These are phyloP conservation scores for Diarsia mendica DNA, from an alignment of 2,888 invertebrate species.

Conservation along the genomic window DNA sequence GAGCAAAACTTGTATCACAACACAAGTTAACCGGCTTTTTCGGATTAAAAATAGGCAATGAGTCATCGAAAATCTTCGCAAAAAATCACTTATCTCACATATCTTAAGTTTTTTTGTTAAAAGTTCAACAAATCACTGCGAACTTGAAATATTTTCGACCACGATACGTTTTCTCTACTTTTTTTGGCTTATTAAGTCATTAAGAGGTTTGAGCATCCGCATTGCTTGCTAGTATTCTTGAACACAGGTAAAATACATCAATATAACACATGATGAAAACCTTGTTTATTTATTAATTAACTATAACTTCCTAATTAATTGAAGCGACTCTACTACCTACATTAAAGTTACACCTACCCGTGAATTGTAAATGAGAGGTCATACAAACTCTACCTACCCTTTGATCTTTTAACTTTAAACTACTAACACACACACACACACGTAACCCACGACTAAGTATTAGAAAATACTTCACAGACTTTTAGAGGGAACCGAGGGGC, in stretches of 20 bases:
- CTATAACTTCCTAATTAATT: not conserved
- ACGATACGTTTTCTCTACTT: not conserved
- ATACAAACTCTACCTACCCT: constrained; percentile 8
- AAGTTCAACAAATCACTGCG: not conserved
- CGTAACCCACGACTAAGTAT: no score
- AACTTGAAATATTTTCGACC: not conserved
- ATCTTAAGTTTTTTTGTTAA: not conserved
- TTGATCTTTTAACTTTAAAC: constrained; percentile 16
- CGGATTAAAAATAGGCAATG: constrained; percentile 15
- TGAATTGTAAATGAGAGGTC: constrained; percentile 7
- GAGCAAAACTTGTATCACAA: constrained; percentile 11
- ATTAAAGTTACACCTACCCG: not conserved
- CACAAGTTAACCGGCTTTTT: not conserved
- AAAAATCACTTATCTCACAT: not conserved
- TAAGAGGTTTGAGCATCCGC: not conserved
- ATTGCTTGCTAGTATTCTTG: not conserved
- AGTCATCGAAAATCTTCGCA: constrained; percentile 16
- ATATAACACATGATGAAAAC: not conserved
- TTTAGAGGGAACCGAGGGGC: not conserved
- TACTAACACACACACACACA: not conserved
- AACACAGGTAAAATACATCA: not conserved
- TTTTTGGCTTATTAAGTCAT: not conserved
- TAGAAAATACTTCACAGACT: not conserved
- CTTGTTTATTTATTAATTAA: not conserved
- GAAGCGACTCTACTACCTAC: not conserved